These are phyloP conservation scores for Erebia aethiops DNA, from an alignment of 2,888 invertebrate genomes.

Conservation along the genomic window DNA sequence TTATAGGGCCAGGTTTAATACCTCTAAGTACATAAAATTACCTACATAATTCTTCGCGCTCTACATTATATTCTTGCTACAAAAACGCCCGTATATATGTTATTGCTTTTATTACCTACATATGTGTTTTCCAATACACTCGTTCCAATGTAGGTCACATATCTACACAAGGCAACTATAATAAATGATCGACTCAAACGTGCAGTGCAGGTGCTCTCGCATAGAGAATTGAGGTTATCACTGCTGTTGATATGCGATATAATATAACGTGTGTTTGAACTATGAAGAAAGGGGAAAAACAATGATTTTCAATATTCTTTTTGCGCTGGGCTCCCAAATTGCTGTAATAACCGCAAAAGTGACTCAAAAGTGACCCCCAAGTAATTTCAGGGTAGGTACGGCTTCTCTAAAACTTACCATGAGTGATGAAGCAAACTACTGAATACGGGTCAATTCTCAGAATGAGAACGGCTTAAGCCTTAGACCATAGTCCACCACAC, in stretches of 20 bases:
- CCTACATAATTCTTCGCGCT: no score
- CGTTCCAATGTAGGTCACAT: conserved; percentile 26
- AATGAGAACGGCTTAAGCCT: no score
- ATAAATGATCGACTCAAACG: conserved; percentile 23
- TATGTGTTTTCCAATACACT: conserved; percentile 2
- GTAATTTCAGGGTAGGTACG: no score
- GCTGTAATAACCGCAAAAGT: no score
- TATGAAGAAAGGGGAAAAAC: not conserved
- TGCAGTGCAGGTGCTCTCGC: conserved; percentile 22
- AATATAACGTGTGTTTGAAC: not conserved
- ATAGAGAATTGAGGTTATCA: conserved; percentile 38
- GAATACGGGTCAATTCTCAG: no score
- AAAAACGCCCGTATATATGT: conserved; percentile 1
- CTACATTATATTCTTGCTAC: not conserved
- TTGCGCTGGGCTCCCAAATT: not conserved
- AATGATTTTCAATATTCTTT: not conserved
- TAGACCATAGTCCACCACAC: no score
- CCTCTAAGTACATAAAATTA: no score
- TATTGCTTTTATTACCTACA: conserved; percentile 1
- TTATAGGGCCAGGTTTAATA: no score
- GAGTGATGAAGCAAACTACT: no score
- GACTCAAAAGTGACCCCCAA: no score
- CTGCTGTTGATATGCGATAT: conserved; percentile 32
- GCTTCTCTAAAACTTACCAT: no score
- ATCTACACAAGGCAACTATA: conserved; percentile 4